Percentiles rank a stretch among this genome's conserved stretches.
Evolutionary conservation across 2,113 vertebrate genomes (phyloP).

Genomic region (Mesoclemmys tuberculata): DNA sequence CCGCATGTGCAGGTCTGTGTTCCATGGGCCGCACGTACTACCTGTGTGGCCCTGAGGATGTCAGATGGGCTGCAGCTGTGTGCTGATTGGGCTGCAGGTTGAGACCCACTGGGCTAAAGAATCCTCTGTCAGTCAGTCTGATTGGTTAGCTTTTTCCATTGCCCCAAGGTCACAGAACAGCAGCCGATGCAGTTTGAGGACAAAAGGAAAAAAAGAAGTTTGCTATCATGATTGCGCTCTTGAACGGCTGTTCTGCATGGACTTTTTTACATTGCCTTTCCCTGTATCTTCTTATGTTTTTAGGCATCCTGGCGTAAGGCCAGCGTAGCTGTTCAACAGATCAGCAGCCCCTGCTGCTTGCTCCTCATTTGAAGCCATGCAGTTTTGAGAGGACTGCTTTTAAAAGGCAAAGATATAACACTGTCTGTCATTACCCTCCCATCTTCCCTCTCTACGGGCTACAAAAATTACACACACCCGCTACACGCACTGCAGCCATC

Average conservation of each 20-base stretch:
- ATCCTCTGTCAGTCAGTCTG: background rate
- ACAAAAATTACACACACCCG: background rate
- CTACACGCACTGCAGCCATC: background rate
- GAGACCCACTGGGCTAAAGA: background rate
- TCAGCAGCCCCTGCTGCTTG: background rate
- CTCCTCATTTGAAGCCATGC: rapidly evolving
- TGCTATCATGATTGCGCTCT: background rate
- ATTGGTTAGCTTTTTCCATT: background rate
- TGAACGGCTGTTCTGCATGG: rapidly evolving
- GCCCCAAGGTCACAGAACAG: background rate
- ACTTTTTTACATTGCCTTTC: rapidly evolving
- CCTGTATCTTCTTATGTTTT: rapidly evolving
- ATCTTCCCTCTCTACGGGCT: background rate
- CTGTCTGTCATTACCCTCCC: background rate
- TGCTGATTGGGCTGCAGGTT: too few species aligned
- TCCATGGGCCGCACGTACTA: too few species aligned
- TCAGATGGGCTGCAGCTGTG: too few species aligned
- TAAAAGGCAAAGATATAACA: background rate
- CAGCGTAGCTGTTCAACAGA: rapidly evolving
- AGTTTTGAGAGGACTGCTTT: background rate
- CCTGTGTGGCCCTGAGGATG: too few species aligned
- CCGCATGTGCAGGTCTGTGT: too few species aligned
- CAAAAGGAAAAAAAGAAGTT: background rate
- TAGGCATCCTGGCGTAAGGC: rapidly evolving
- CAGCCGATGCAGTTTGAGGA: background rate